Conservation (phyloP, 2,113 vertebrate species). For the Xenopus borealis region DNA sequence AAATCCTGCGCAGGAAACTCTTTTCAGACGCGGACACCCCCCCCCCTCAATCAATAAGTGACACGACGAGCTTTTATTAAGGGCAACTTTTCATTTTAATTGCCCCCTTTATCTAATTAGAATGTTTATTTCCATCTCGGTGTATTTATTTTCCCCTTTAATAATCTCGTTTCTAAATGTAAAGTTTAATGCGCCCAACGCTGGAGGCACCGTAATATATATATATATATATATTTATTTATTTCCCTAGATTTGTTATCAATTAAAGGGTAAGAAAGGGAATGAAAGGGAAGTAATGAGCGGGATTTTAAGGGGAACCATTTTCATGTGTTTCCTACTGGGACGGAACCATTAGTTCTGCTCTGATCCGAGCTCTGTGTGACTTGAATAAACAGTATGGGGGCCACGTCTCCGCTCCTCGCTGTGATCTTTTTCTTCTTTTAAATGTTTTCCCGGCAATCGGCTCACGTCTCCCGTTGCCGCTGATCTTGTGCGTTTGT, state of each 20-base stretch:
- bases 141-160: neutral
- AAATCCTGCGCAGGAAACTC: too few relatives aligned
- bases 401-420: neutral
- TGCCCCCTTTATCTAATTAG: neutral
- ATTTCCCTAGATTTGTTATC: neutral
- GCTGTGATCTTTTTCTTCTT: neutral
- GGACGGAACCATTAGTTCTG: neutral
- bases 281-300: neutral
- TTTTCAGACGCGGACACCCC: too few relatives aligned
- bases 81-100: neutral
- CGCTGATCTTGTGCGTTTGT: slow-evolving; percentile 43
- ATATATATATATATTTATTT: too few relatives aligned
- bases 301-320: neutral
- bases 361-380: neutral
- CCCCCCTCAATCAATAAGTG: neutral
- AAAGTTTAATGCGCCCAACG: too few relatives aligned
- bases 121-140: neutral
- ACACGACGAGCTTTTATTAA: neutral
- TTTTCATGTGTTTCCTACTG: neutral
- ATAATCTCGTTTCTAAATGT: neutral
- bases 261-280: neutral
- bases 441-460: neutral
- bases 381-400: neutral
- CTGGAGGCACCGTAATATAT: too few relatives aligned
- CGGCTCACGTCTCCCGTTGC: slow-evolving; percentile 1